Base-by-base conservation (phyloP, 2,113 vertebrate genomes). In the Tympanuchus pallidicinctus region DNA sequence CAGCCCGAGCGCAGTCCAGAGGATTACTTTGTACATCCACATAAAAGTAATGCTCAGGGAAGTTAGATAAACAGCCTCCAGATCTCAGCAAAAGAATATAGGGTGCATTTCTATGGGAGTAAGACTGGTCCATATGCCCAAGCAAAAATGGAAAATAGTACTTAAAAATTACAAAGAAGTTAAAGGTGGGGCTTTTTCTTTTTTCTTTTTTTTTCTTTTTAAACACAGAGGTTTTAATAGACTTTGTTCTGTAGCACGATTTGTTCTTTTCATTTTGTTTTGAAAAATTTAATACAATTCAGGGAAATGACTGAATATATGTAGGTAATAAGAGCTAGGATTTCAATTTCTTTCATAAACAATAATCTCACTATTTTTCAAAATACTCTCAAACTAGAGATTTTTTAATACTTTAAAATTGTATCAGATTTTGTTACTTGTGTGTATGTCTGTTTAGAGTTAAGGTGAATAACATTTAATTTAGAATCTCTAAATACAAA, bases 261-360 rank as follows among this genome's bases (percentile, higher is more conserved):
- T 91, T 92, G 59, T 63, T 80, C 82, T 82, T 76, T 86, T 75
- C 54, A 19, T 54, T 70, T 57, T 79, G 61, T 85, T 96, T 89
- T 63, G 72, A 88, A 73, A 86, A 77, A 63, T 74, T 66, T 74
- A 50, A 77, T 77, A 93, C 82, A 94, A 86, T 91, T 82, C 88
- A 93, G 82, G 86, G 82, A 94, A 96, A 91, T 91, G 40, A 76
- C 59, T 90, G 69, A 92, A 76, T 65, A 61, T 78, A 69, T 56
- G 59, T 59, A 88, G 32, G 82, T 66, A 92, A 91, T 54, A 56
- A 32, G 81, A 71, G 38, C 42, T 66, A 86, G 45, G 36, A 90
- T 32, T 69, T 86, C 0, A 0, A 1, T 21, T 72, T 61, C 10
- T 89, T 60, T 4, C 8, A 1, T 24, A 70, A 89, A 60, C 8